These are phyloP conservation scores for Drosophila monieri DNA, from an alignment of 2,888 invertebrate genomes.

Conservation along the genomic window DNA sequence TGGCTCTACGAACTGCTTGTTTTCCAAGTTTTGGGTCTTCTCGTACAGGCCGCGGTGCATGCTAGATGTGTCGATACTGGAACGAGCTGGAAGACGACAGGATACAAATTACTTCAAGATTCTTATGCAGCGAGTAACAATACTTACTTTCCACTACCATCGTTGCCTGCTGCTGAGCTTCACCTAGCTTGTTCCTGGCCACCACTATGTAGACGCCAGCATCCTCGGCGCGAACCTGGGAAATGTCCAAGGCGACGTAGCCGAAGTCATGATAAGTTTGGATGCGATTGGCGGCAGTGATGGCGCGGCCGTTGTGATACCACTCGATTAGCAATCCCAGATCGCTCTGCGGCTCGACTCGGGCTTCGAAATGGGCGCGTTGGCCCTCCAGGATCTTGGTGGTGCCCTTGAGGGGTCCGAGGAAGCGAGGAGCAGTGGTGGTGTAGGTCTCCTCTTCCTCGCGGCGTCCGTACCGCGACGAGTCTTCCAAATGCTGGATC, in stretches of 20 bases:
- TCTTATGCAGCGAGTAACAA: background rate
- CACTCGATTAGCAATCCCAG: constrained; percentile 96
- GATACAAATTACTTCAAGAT: background rate
- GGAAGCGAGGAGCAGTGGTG: constrained; percentile 93
- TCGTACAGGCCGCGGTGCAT: constrained; percentile 94
- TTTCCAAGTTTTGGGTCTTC: constrained; percentile 94
- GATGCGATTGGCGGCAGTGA: constrained; percentile 95
- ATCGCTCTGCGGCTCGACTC: constrained; percentile 97
- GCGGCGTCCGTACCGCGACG: constrained; percentile 88
- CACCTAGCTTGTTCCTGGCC: constrained; percentile 95
- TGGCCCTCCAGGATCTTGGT: constrained; percentile 97
- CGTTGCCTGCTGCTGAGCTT: constrained; percentile 91
- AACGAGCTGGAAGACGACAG: constrained; percentile 88
- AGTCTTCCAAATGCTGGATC: constrained; percentile 95
- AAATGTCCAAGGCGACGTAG: constrained; percentile 97
- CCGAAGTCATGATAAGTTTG: constrained; percentile 98
- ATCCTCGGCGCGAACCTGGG: constrained; percentile 96
- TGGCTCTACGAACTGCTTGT: constrained; percentile 93
- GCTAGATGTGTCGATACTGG: constrained; percentile 94
- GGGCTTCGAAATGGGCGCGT: constrained; percentile 96
- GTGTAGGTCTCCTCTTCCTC: constrained; percentile 90
- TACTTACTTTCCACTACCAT: constrained; percentile 95
- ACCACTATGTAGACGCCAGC: constrained; percentile 96
- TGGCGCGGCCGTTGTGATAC: constrained; percentile 97
- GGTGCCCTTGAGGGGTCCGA: constrained; percentile 95